These are phyloP conservation scores for Hirtodrosophila confusa DNA, from an alignment of 2,888 invertebrate species.

Conservation along the genomic window DNA sequence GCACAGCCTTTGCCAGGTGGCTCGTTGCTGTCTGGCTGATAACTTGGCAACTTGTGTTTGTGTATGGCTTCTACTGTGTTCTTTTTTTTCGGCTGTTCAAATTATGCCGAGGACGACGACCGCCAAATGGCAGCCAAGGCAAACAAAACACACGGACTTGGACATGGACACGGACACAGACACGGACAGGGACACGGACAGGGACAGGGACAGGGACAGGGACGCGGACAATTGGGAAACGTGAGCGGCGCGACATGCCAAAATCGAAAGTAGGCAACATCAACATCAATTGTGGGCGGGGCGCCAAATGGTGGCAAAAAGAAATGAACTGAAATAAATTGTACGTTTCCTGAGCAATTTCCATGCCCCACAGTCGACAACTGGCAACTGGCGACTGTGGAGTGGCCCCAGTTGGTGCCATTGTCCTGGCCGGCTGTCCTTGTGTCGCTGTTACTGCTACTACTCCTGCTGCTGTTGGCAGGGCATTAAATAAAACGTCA, in stretches of 20 bases:
- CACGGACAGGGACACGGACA: slow-evolving; percentile 26
- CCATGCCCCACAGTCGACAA: slow-evolving; percentile 45
- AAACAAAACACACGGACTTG: slow-evolving; percentile 48
- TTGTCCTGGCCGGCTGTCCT: slow-evolving; percentile 33
- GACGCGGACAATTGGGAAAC: slow-evolving; percentile 66
- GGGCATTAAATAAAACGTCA: slow-evolving; percentile 78
- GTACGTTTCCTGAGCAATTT: slow-evolving; percentile 80
- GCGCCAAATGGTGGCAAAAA: slow-evolving; percentile 70
- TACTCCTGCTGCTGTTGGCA: slow-evolving; percentile 57
- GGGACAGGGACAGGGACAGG: slow-evolving; percentile 20
- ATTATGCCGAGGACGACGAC: slow-evolving; percentile 78
- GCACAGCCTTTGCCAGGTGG: slow-evolving; percentile 59
- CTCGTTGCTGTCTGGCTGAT: slow-evolving; percentile 63
- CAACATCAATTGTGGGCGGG: slow-evolving; percentile 60
- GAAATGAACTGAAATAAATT: slow-evolving; percentile 80
- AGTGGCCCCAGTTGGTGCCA: slow-evolving; percentile 37
- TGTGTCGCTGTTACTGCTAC: slow-evolving; percentile 26
- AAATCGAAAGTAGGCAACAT: slow-evolving; percentile 77
- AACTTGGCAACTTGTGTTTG: slow-evolving; percentile 71
- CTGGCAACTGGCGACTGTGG: slow-evolving; percentile 7
- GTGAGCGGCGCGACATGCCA: slow-evolving; percentile 75
- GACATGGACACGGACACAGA: slow-evolving; percentile 11
- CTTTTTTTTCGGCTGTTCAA: slow-evolving; percentile 45
- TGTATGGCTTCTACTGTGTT: slow-evolving; percentile 37
- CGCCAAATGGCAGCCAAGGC: slow-evolving; percentile 70